Base-by-base conservation (phyloP, 1,140 invertebrate species). In the Ctenoplectra terminalis region DNA sequence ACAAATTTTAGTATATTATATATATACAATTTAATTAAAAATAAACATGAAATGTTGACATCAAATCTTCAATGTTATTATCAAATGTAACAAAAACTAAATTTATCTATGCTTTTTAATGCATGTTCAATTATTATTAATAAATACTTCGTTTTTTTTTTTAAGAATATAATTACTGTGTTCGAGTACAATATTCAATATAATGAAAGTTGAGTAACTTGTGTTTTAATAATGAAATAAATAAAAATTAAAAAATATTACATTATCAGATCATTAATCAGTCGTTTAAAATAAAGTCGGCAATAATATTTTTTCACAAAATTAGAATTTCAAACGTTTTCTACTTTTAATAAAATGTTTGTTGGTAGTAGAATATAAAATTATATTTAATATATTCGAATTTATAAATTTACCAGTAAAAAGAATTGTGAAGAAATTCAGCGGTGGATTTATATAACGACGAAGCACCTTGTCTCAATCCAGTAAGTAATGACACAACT, bases 361-460 rank as follows among this genome's bases (percentile, higher is more conserved):
- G 37, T 34, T 23, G 26, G 61, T 31, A 48, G 48, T 56, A 11
- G 43, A 69, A 77, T 82, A 82, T 77, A 70, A 85, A 82, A 73
- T 69, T 73, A 56, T 76, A 56, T 50, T 60, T 84, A 66, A 34
- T n/a, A 31, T 74, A 54, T 63, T 71, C 58, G 13, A 56, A 13
- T 3, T 31, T 71, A 48, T 17, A 64, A 75, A 79, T 89, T 92
- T 89, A 94, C 94, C 94, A 94, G 50, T 94, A 94, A 89, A 94
- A 94, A 20, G 94, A 94, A 88, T 91, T 94, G 40, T 91, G 88
- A 31, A 94, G 84, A 84, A 94, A 94, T 89, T 93, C 91, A 13
- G 93, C 73, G 11, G 94, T 94, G 6, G 92, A 93, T 89, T 94
- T 94, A 40, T 94, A 94, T 52, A 94, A 85, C 20, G 93, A 90